A percentile compares a stretch with the other conserved stretches of the same genome.
These are phyloP conservation scores for Nesospiza acunhae DNA, from an alignment of 2,113 vertebrate species.

Conservation along the genomic window DNA sequence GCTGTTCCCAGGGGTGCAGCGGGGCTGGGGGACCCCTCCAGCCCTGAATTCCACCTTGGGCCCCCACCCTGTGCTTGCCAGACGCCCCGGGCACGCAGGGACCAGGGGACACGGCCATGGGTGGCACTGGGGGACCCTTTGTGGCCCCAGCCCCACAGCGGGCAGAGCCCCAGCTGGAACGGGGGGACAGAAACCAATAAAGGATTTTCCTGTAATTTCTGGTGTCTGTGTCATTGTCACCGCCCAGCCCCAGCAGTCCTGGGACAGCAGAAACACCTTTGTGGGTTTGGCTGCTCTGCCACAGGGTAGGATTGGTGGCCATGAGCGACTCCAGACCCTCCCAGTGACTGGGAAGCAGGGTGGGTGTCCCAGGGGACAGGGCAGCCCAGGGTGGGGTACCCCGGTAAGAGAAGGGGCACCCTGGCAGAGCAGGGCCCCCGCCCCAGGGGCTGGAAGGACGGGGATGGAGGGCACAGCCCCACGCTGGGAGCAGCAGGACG, in stretches of 20 bases:
- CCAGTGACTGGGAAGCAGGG: neutral
- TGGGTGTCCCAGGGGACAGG: neutral
- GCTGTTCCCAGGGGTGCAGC: neutral
- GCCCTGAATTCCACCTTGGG: neutral
- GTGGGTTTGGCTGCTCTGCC: neutral
- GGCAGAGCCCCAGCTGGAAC: neutral
- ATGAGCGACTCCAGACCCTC: neutral
- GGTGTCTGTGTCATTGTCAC: neutral
- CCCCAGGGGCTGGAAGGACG: neutral
- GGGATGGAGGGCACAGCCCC: neutral
- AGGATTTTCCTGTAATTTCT: neutral
- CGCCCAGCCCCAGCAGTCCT: rapidly evolving
- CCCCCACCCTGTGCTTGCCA: neutral
- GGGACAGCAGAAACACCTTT: neutral
- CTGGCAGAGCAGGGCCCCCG: neutral
- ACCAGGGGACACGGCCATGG: rapidly evolving
- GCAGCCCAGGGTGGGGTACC: neutral
- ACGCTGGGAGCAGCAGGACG: rapidly evolving
- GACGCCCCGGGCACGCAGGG: rapidly evolving
- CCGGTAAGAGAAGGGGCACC: too few species aligned
- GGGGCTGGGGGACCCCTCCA: neutral
- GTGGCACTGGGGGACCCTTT: neutral
- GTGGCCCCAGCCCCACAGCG: rapidly evolving
- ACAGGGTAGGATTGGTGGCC: rapidly evolving
- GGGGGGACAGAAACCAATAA: neutral